A percentile compares a stretch with the other conserved stretches of the same genome.
phyloP scores from a whole-genome alignment of 2,113 vertebrate genomes.

The Embiotoca jacksoni region DNA sequence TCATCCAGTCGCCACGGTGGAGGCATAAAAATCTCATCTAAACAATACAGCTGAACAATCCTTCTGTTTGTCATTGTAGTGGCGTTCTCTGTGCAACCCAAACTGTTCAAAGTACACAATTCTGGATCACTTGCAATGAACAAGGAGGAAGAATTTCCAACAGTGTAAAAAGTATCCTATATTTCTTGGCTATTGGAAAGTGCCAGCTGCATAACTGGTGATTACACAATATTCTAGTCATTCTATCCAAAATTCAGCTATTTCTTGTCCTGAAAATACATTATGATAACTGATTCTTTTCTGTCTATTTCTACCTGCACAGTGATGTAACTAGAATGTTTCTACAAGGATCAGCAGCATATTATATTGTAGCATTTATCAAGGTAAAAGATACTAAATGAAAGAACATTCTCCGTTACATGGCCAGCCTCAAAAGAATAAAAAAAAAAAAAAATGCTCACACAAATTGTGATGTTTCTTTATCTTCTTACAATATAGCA shows the following conservation, averaged over 20 bases:
- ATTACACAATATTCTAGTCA: not conserved
- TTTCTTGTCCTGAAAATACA: not conserved
- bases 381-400: not conserved
- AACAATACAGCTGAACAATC: not conserved
- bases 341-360: conserved; percentile 1
- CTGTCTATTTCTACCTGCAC: too few species aligned
- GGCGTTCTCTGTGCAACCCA: not conserved
- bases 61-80: not conserved
- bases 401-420: not conserved
- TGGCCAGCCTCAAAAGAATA: not conserved
- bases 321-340: not conserved
- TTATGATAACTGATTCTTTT: not conserved
- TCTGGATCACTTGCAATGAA: not conserved
- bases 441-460: conserved; percentile 20
- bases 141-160: not conserved
- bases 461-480: conserved; percentile 35
- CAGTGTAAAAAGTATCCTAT: not conserved
- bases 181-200: not conserved
- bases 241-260: not conserved
- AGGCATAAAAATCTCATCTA: not conserved
- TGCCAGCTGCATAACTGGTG: not conserved
- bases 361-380: not conserved
- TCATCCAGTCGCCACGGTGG: too few species aligned
- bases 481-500: conserved; percentile 23
- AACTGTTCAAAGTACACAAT: not conserved